Conservation (phyloP, 2,797 vertebrate genomes). For the Pogoniulus pusillus region DNA sequence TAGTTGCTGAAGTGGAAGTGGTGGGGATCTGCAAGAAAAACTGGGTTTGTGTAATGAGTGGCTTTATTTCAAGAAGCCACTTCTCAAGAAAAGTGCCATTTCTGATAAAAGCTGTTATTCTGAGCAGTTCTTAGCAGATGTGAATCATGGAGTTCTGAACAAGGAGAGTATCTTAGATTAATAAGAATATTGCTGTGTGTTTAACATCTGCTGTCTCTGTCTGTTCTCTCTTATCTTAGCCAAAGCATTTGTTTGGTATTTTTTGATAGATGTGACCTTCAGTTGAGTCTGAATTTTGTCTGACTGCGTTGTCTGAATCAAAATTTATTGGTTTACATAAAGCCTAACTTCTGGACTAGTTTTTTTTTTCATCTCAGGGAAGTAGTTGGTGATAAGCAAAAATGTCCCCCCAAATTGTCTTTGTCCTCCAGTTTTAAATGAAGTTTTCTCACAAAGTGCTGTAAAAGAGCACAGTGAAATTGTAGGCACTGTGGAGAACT, state of each 20-base stretch:
- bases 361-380: not conserved
- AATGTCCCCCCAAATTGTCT: not conserved
- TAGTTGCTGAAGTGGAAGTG: not conserved
- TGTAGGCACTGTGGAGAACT: not conserved
- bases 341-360: not conserved
- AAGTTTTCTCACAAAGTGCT: not conserved
- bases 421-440: not conserved
- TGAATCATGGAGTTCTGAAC: not conserved
- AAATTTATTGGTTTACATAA: not conserved
- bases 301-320: not conserved
- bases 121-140: not conserved
- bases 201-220: not conserved
- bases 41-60: not conserved
- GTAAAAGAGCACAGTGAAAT: not conserved
- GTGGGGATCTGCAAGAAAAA: not conserved
- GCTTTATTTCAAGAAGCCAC: not conserved
- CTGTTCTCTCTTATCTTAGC: not conserved
- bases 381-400: not conserved
- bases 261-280: not conserved
- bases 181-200: not conserved
- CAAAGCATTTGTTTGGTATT: not conserved
- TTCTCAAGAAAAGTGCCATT: not conserved
- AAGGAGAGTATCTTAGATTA: not conserved
- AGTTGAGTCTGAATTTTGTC: not conserved
- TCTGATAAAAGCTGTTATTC: not conserved